A percentile compares a stretch with the other conserved stretches of the same genome.
Conservation (phyloP, 2,888 invertebrate genomes). For the Aphodius sticticus region DNA sequence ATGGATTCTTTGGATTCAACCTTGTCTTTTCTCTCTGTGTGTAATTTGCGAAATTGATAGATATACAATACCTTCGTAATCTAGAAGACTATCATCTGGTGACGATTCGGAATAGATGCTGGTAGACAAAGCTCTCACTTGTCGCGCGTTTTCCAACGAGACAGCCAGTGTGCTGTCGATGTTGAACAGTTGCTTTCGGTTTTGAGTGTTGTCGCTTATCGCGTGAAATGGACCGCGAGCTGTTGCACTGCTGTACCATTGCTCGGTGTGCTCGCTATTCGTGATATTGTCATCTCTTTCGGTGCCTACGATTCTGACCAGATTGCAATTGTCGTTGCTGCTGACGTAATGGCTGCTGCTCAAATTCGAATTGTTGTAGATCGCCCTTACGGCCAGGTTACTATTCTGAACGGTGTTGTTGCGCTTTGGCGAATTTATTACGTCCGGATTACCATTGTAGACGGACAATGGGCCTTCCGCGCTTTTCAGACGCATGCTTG, state of each 20-base stretch:
- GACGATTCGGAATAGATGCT: constrained; percentile 57
- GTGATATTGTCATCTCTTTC: constrained; percentile 43
- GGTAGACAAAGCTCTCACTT: constrained; percentile 51
- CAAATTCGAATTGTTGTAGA: constrained; percentile 40
- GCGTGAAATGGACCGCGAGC: constrained; percentile 51
- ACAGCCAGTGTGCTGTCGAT: constrained; percentile 60
- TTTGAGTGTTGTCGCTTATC: constrained; percentile 52
- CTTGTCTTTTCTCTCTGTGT: no score
- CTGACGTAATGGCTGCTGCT: constrained; percentile 30
- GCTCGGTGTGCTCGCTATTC: constrained; percentile 50
- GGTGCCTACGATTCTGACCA: constrained; percentile 34
- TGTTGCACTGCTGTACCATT: constrained; percentile 58
- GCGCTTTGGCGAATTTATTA: constrained; percentile 58
- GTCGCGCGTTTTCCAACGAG: constrained; percentile 53
- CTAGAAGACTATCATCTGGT: constrained; percentile 64
- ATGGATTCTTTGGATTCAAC: no score
- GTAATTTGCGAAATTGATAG: no score
- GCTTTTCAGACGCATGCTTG: constrained; percentile 59
- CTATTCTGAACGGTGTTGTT: constrained; percentile 58
- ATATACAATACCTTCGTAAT: constrained; percentile 62
- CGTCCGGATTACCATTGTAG: constrained; percentile 54
- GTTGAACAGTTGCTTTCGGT: constrained; percentile 49
- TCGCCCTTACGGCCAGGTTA: constrained; percentile 50
- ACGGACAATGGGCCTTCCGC: constrained; percentile 57
- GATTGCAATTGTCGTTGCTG: constrained; percentile 41